Base-by-base conservation (phyloP, 1,140 invertebrate species). In the Drosophila takahashii region DNA sequence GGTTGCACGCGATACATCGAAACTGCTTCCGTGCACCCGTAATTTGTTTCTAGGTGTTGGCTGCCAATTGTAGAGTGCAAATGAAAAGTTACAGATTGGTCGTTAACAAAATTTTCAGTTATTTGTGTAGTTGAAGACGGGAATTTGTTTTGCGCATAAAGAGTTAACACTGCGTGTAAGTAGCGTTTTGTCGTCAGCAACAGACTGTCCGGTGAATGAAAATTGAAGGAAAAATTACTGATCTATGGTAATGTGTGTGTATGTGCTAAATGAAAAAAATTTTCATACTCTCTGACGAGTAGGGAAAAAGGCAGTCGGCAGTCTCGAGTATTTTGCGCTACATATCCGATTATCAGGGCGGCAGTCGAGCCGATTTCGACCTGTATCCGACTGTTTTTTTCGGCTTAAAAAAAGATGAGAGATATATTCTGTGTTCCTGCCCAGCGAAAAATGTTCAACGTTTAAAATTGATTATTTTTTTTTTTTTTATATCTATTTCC, bases 391-490 rank as follows among this genome's bases (percentile, higher is more conserved):
- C 8, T 42, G 22, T 26, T 26, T n/a, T n/a, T 11, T n/a, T 27
- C 44, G 22, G 44, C 44, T 10, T 29, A 15, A n/a, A 48, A 48
- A 48, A 26, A 45, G 13, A 26, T 45, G 11, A 45, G 42, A 22
- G 11, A 45, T 45, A 45, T 42, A 16, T 42, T 41, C n/a, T 41
- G 37, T 18, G 41, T 42, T 16, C 41, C 41, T 42, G 15, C 41
- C 41, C 16, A 42, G 16, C 41, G 42, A 16, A 54, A 72, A 67
- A 79, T 52, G 52, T 80, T 80, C 75, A 64, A 80, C 66, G 73
- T 81, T 86, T 79, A 64, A 83, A 87, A 89, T 89, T 87, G 79
- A 89, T 89, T 76, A 85, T 85, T 75, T 85, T 86, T 86, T 86
- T n/a, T 36, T 81, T 42, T 86, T 87, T 81, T 41, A 60, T 41